Evolutionary conservation across 2,888 invertebrate genomes (phyloP).

Genomic region (Molorchus minor): DNA sequence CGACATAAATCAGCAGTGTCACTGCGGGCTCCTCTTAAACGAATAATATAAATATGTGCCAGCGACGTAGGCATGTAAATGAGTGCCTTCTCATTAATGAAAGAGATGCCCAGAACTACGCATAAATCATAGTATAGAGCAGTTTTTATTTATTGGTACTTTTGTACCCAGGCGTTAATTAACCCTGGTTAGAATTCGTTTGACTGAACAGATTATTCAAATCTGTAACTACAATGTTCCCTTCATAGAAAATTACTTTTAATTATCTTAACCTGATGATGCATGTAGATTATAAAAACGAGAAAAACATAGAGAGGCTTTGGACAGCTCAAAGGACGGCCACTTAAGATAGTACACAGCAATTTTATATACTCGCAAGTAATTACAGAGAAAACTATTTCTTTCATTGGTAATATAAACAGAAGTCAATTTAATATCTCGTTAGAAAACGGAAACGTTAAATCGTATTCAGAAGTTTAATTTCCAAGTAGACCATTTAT

Average conservation of each 20-base stretch:
- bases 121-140: conserved; percentile 15
- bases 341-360: not conserved
- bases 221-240: too few relatives aligned
- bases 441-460: not conserved
- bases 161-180: conserved; percentile 7
- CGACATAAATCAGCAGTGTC: conserved; percentile 12
- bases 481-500: conserved; percentile 9
- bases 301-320: not conserved
- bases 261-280: not conserved
- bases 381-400: not conserved
- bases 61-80: conserved; percentile 14
- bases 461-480: not conserved
- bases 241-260: too few relatives aligned
- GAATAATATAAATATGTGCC: conserved; percentile 15
- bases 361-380: not conserved
- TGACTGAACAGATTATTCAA: not conserved
- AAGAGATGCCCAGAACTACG: conserved; percentile 8
- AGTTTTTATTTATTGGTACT: conserved; percentile 8
- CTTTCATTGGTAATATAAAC: too few relatives aligned
- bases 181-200: not conserved
- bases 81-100: conserved; percentile 1
- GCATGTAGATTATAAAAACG: not conserved
- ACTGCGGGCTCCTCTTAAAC: conserved; percentile 1
- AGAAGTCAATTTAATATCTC: conserved; percentile 6
- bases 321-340: too few relatives aligned